Percentiles rank a stretch among this genome's conserved stretches.
These are phyloP conservation scores for Calameuta idolon DNA, from an alignment of 2,888 invertebrate species.

Conservation along the genomic window DNA sequence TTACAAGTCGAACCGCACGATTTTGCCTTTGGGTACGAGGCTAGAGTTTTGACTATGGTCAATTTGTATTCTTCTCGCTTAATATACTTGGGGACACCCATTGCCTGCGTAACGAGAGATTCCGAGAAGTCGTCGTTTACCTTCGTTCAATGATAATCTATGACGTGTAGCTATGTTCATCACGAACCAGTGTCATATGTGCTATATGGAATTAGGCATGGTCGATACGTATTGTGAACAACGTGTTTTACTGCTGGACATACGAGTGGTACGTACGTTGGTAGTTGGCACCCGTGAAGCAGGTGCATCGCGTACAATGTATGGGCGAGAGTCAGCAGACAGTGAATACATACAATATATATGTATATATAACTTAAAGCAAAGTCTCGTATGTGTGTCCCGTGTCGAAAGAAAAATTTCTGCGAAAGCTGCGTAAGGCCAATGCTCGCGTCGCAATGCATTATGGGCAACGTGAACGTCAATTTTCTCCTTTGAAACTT, in stretches of 20 bases:
- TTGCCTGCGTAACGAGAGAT: background rate
- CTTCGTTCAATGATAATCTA: background rate
- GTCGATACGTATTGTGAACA: background rate
- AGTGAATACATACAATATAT: background rate
- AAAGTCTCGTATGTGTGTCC: background rate
- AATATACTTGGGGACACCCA: background rate
- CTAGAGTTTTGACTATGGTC: background rate
- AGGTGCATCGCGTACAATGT: background rate
- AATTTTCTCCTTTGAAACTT: background rate
- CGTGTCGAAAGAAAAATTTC: constrained; percentile 5
- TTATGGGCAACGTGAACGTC: background rate
- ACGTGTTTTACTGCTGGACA: background rate
- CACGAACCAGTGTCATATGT: background rate
- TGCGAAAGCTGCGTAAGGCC: constrained; percentile 1
- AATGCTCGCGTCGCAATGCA: background rate
- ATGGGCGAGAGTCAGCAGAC: background rate
- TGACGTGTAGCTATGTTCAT: background rate
- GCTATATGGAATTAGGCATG: background rate
- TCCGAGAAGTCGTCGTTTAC: background rate
- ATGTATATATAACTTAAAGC: background rate
- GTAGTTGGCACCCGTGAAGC: background rate
- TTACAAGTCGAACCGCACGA: background rate
- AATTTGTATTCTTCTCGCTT: background rate
- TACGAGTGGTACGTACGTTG: background rate
- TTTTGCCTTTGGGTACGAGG: background rate